phyloP scores from a whole-genome alignment of 2,113 vertebrate species.

The Phaethornis superciliosus region DNA sequence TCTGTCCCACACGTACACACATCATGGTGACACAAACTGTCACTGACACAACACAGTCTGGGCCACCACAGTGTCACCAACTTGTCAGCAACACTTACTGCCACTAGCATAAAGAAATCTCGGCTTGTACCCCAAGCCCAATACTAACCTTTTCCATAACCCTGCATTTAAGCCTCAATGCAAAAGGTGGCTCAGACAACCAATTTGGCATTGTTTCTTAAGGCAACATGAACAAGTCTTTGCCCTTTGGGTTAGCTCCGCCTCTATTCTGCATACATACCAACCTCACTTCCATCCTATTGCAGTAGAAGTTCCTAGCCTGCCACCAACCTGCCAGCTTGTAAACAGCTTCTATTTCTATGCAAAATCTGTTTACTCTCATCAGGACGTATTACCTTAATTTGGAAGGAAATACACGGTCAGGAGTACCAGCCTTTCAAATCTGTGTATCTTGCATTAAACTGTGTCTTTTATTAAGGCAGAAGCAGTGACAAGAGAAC shows the following conservation, averaged over 20 bases:
- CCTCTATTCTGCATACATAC: background rate
- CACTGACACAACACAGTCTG: background rate
- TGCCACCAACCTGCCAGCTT: background rate
- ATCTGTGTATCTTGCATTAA: background rate
- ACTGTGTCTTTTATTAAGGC: background rate
- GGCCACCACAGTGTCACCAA: background rate
- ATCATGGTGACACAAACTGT: background rate
- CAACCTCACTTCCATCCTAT: background rate
- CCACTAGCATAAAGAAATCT: background rate
- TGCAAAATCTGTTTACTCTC: background rate
- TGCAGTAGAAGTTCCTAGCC: background rate
- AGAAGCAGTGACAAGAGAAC: conserved; percentile 6
- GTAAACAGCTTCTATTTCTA: background rate
- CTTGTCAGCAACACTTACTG: background rate
- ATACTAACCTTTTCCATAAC: background rate
- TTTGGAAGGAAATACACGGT: background rate
- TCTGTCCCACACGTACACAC: fast-evolving
- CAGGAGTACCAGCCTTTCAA: background rate
- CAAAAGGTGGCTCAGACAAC: background rate
- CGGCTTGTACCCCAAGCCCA: background rate
- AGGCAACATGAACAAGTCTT: background rate
- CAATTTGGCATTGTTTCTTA: background rate
- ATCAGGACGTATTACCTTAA: background rate
- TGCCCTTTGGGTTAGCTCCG: background rate
- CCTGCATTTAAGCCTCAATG: background rate